phyloP scores from a whole-genome alignment of 2,797 vertebrate genomes.

The Etheostoma nigrum region DNA sequence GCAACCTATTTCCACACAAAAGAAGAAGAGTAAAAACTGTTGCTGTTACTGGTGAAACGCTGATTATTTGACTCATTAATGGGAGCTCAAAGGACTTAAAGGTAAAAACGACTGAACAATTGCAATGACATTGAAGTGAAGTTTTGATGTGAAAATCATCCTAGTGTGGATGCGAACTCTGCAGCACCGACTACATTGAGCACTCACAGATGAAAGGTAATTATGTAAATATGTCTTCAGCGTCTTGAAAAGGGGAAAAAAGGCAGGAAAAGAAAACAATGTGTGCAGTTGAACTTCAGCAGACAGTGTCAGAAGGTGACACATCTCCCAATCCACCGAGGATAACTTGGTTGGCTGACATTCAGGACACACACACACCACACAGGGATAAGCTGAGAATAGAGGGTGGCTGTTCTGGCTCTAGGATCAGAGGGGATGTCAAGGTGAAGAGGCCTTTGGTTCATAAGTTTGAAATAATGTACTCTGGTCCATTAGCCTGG shows the following conservation, averaged over 20 bases:
- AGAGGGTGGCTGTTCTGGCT: slow-evolving; percentile 25
- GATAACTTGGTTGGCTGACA: slow-evolving; percentile 58
- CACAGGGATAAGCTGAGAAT: slow-evolving; percentile 36
- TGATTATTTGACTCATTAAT: neutral
- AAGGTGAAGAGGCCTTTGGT: slow-evolving; percentile 26
- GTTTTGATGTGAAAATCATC: no score
- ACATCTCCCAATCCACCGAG: slow-evolving; percentile 55
- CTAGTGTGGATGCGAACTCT: no score
- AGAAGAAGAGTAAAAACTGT: neutral
- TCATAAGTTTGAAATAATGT: slow-evolving; percentile 28
- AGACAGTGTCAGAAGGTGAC: slow-evolving; percentile 49
- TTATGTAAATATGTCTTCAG: neutral
- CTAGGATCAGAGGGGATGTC: slow-evolving; percentile 23
- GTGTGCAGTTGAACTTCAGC: slow-evolving; percentile 34
- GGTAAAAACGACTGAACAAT: neutral
- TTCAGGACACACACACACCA: slow-evolving; percentile 26
- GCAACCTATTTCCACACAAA: neutral
- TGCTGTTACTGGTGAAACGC: neutral
- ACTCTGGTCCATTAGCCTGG: no score
- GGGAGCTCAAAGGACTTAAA: neutral
- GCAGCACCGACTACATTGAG: no score
- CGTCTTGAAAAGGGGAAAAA: neutral
- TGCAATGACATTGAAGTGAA: neutral
- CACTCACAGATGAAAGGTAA: neutral
- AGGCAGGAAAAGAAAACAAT: neutral